Conservation (phyloP, 2,797 vertebrate genomes). For the Phrynocephalus forsythii region DNA sequence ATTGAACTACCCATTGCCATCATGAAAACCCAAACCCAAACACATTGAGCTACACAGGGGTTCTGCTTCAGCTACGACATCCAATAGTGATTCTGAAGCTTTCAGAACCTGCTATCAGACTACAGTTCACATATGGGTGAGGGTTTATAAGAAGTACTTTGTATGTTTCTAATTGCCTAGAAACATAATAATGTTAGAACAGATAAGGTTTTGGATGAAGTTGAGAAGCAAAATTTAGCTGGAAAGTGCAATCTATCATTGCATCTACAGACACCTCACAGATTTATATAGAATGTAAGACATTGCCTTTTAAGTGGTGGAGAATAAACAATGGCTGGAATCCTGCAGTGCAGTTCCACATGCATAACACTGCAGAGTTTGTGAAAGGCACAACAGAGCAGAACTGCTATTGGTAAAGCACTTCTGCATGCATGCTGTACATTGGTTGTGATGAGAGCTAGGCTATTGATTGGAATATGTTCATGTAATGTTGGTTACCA, state of each 20-base stretch:
- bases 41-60: constrained; percentile 44
- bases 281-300: background rate
- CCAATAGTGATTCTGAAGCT: constrained; percentile 5
- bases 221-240: background rate
- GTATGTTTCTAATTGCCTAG: constrained; percentile 22
- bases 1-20: constrained; percentile 36
- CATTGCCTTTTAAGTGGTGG: background rate
- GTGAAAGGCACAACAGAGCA: too few relatives aligned
- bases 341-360: too few relatives aligned
- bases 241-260: background rate
- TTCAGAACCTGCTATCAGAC: background rate
- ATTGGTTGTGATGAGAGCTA: too few relatives aligned
- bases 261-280: background rate
- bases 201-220: background rate
- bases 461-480: too few relatives aligned
- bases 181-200: constrained; percentile 8
- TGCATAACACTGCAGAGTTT: too few relatives aligned
- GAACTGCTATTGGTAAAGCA: too few relatives aligned
- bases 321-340: too few relatives aligned
- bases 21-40: constrained; percentile 43
- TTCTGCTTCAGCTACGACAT: constrained; percentile 47
- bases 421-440: too few relatives aligned
- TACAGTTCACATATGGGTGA: background rate
- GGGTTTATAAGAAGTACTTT: background rate
- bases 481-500: too few relatives aligned